phyloP scores from a whole-genome alignment of 2,888 invertebrate species.

The Leucoma salicis region DNA sequence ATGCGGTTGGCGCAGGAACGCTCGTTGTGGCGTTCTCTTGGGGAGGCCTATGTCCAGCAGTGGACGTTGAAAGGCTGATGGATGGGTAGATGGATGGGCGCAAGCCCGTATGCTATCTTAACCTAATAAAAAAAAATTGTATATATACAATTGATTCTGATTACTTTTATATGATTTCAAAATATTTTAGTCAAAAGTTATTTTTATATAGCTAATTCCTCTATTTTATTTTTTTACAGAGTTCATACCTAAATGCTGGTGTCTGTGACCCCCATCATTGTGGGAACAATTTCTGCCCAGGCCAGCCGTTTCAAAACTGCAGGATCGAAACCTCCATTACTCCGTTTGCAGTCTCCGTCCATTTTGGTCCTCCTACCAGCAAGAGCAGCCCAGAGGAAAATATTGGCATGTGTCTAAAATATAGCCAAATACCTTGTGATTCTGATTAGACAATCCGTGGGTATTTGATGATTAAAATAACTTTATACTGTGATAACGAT shows the following conservation, averaged over 20 bases:
- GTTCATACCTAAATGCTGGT: slow-evolving; percentile 80
- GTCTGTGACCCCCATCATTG: slow-evolving; percentile 91
- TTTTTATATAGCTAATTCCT: no score
- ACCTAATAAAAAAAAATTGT: no score
- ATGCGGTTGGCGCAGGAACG: no score
- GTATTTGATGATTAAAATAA: neutral
- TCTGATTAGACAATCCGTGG: slow-evolving; percentile 4
- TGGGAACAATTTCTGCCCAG: slow-evolving; percentile 86
- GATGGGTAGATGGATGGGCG: no score
- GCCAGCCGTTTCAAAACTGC: slow-evolving; percentile 71
- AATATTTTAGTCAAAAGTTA: no score
- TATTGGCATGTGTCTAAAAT: slow-evolving; percentile 89
- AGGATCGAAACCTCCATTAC: slow-evolving; percentile 88
- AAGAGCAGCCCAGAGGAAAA: slow-evolving; percentile 90
- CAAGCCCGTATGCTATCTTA: no score
- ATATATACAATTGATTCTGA: no score
- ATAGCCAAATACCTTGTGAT: slow-evolving; percentile 86
- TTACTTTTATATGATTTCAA: no score
- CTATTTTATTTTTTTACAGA: slow-evolving; percentile 56
- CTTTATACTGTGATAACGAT: no score
- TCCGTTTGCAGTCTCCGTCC: slow-evolving; percentile 90
- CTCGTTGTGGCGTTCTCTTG: no score
- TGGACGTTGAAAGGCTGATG: no score
- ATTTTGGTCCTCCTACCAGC: slow-evolving; percentile 86
- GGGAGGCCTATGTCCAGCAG: no score